These are phyloP conservation scores for Saccostrea glomerata DNA, from an alignment of 1,140 invertebrate species.

Conservation along the genomic window DNA sequence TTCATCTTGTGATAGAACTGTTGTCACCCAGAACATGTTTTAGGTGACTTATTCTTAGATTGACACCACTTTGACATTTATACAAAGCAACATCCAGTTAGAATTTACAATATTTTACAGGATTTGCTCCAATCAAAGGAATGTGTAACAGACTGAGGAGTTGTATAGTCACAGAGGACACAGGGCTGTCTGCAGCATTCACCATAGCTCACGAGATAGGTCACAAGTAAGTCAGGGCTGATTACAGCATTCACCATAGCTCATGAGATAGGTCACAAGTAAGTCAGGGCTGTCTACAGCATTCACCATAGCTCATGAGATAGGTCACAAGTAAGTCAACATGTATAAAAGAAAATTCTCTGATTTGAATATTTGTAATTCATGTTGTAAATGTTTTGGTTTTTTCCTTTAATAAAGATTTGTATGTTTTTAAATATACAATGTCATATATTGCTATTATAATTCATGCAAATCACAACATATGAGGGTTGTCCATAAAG, in stretches of 20 bases:
- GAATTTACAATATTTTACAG: slow-evolving; percentile 42
- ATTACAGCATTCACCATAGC: slow-evolving; percentile 92
- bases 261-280: slow-evolving; percentile 95
- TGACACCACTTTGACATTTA: no score
- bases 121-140: slow-evolving; percentile 89
- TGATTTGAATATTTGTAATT: no score
- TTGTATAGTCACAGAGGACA: slow-evolving; percentile 94
- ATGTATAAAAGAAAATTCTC: not conserved
- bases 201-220: slow-evolving; percentile 94
- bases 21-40: no score
- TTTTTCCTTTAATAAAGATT: no score
- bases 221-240: slow-evolving; percentile 93
- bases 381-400: no score
- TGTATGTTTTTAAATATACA: no score
- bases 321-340: slow-evolving; percentile 93
- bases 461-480: no score
- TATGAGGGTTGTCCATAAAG: no score
- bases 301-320: slow-evolving; percentile 93
- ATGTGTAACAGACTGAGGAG: slow-evolving; percentile 92
- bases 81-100: no score
- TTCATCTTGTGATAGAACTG: no score
- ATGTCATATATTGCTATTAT: no score
- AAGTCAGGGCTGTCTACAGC: slow-evolving; percentile 91
- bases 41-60: no score
- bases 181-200: slow-evolving; percentile 91